Percentiles rank a stretch among this genome's conserved stretches.
Conservation (phyloP, 2,888 invertebrate species). For the Coecobrya sp. region DNA sequence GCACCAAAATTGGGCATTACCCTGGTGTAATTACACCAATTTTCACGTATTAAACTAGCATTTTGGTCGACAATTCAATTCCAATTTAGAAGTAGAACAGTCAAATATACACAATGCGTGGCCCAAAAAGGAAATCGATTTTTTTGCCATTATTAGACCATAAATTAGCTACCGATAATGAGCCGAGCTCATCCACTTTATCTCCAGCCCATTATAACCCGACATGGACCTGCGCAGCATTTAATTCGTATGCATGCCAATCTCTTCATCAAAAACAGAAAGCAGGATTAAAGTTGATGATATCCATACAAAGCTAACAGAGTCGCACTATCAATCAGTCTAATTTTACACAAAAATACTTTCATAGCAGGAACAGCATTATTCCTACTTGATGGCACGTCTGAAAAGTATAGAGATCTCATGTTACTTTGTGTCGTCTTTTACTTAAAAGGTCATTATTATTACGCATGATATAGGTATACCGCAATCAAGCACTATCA, state of each 20-base stretch:
- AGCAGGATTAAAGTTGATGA: conserved; percentile 15
- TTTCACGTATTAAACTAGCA: conserved; percentile 17
- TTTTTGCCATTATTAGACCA: conserved; percentile 60
- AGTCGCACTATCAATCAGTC: conserved; percentile 29
- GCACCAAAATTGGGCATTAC: not conserved
- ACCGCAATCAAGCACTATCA: not conserved
- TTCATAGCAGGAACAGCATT: conserved; percentile 14
- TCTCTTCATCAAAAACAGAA: conserved; percentile 17
- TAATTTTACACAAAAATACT: conserved; percentile 49
- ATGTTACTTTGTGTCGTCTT: conserved; percentile 35
- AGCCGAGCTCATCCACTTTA: not conserved
- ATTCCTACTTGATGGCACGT: not conserved
- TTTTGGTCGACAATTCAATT: not conserved
- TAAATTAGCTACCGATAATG: conserved; percentile 64
- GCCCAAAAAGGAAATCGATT: conserved; percentile 52
- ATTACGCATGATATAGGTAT: not conserved
- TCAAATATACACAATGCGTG: not conserved
- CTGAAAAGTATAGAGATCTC: conserved; percentile 36
- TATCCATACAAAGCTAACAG: conserved; percentile 39
- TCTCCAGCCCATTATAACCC: conserved; percentile 17
- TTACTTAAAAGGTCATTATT: conserved; percentile 52
- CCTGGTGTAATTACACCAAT: conserved; percentile 1
- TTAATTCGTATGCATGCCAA: conserved; percentile 43
- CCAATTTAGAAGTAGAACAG: conserved; percentile 8
- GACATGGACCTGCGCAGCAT: not conserved